Conservation (phyloP, 1,140 invertebrate species). For the Drosophila bocqueti region DNA sequence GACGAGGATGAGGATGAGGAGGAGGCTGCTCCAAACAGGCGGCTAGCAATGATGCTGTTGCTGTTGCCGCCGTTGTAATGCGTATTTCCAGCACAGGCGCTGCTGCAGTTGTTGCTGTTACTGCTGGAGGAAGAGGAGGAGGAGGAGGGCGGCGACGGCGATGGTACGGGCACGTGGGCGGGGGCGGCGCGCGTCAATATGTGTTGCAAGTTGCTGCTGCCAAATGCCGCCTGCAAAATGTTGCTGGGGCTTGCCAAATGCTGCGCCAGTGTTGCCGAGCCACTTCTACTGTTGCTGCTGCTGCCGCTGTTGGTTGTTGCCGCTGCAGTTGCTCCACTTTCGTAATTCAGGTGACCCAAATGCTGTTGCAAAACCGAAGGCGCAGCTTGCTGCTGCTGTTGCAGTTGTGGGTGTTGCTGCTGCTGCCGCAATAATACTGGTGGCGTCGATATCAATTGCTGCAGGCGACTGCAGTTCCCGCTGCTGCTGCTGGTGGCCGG, state of each 20-base stretch:
- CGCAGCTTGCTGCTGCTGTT: conserved; percentile 51
- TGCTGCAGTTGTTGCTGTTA: conserved; percentile 68
- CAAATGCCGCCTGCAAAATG: conserved; percentile 75
- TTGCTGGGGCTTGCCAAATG: conserved; percentile 82
- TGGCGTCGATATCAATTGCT: conserved; percentile 84
- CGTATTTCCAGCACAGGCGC: conserved; percentile 74
- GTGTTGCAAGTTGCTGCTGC: conserved; percentile 77
- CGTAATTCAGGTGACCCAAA: conserved; percentile 85
- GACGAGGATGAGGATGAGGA: conserved; percentile 48
- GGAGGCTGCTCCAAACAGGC: conserved; percentile 64
- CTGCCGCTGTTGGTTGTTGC: conserved; percentile 30
- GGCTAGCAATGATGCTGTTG: conserved; percentile 77
- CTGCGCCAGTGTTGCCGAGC: conserved; percentile 79
- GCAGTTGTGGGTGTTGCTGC: conserved; percentile 59
- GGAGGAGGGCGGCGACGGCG: conserved; percentile 41
- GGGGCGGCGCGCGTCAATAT: conserved; percentile 72
- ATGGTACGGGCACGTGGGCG: conserved; percentile 38
- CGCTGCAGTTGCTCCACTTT: conserved; percentile 81
- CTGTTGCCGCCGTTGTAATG: conserved; percentile 73
- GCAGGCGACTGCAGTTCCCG: conserved; percentile 78
- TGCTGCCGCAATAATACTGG: conserved; percentile 82
- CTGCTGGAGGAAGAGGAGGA: conserved; percentile 57
- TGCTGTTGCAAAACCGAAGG: conserved; percentile 84
- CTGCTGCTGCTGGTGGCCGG: conserved; percentile 57
- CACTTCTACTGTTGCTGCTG: conserved; percentile 55